Base-by-base conservation (phyloP, 2,113 vertebrate genomes). In the Oncorhynchus masou region DNA sequence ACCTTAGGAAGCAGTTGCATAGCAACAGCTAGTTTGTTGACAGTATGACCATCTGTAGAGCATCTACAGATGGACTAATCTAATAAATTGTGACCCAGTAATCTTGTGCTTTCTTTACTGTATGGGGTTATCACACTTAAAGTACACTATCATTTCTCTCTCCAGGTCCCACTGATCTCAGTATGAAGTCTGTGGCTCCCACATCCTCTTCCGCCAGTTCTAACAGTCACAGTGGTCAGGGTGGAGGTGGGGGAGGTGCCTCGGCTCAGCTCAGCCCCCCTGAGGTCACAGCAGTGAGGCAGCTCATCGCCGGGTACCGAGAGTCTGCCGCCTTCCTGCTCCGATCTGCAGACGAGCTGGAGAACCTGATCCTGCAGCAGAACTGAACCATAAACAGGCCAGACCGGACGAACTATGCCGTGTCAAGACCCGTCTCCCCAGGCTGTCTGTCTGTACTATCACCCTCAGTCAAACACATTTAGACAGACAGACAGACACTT, bases 341-440 rank as follows among this genome's bases (percentile, higher is more conserved):
- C 69, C 97, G 98, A 86, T 99, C 98, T 3, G 98, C 97, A 68
- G 98, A 99, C 59, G 98, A 99, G 95, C 96, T 99, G 85, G 98
- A 99, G 92, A 98, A 97, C 93, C 97, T 99, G 85, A 99, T 99
- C 93, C 94, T 99, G 91, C 97, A 99, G 92, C 98, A 99, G 95
- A 99, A 99, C 96, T 99, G 96, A 98, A 83, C 80, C 49, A 13
- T 84, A 54, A 9, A 22, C 45, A 49, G 20, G 73, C 49, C 39
- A 25, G 57, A 25, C 51, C 22, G 0, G 48, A 9, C 69, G 1
- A 66, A 34, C 24, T 16, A n/a, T 16, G 49, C 64, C 54, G 79
- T 80, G 83, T 80, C 81, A 79, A 81, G 54, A 70, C 79, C 79
- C 73, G 29, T 77, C 70, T 34, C 71, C 74, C 48, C 29, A 19